Conservation (phyloP, 2,888 invertebrate species). For the Leptothorax acervorum region DNA sequence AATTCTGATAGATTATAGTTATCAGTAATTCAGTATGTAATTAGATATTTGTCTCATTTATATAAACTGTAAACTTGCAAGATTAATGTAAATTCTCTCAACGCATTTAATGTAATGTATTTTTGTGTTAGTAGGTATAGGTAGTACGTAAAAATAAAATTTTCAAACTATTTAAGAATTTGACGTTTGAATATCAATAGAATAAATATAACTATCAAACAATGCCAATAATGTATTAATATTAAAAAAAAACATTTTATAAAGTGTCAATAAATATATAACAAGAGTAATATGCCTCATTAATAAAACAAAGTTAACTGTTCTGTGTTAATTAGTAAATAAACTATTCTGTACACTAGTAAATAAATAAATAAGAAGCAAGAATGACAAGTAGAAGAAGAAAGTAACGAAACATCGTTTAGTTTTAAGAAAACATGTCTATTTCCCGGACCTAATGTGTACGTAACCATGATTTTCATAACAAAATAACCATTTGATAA, state of each 20-base stretch:
- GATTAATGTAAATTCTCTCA: not conserved
- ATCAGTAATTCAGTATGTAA: not conserved
- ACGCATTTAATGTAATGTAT: not conserved
- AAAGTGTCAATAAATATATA: not conserved
- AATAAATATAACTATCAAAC: not conserved
- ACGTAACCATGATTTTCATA: conserved; percentile 26
- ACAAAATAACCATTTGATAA: conserved; percentile 21
- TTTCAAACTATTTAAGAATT: not conserved
- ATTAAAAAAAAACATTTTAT: not conserved
- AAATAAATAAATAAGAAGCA: not conserved
- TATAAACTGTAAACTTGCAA: not conserved
- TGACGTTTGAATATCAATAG: not conserved
- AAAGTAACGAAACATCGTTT: not conserved
- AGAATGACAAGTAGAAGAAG: not conserved
- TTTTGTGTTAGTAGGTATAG: not conserved
- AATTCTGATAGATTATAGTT: not conserved
- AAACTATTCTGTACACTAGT: not conserved
- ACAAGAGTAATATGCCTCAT: not conserved
- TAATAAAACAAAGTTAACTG: not conserved
- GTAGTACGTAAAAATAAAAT: not conserved
- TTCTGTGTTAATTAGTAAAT: too few species aligned
- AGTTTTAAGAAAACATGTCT: not conserved
- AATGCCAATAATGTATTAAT: not conserved
- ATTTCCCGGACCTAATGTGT: not conserved
- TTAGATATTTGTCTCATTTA: not conserved